These are phyloP conservation scores for Drosophila putrida DNA, from an alignment of 2,888 invertebrate species.

Conservation along the genomic window DNA sequence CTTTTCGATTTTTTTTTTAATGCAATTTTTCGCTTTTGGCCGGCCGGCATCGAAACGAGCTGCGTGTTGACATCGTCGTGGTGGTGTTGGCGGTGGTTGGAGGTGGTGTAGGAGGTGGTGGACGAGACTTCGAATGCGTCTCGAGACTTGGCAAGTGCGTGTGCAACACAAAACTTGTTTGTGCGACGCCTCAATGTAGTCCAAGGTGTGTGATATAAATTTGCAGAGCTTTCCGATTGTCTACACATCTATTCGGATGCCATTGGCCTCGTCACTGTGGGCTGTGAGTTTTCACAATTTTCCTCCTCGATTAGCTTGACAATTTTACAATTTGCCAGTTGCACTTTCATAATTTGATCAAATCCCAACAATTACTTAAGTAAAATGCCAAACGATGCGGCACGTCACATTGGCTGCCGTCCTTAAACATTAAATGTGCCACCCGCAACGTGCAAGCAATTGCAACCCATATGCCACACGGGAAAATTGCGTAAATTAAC, in stretches of 20 bases:
- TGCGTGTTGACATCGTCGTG: constrained; percentile 67
- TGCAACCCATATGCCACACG: constrained; percentile 38
- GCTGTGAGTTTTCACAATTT: constrained; percentile 53
- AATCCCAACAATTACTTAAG: constrained; percentile 29
- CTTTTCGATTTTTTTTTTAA: constrained; percentile 79
- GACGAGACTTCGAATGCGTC: constrained; percentile 42
- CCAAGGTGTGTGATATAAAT: constrained; percentile 79
- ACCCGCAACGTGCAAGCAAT: not conserved
- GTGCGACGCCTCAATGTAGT: constrained; percentile 72
- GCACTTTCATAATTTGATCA: constrained; percentile 45
- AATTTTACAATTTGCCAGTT: constrained; percentile 34
- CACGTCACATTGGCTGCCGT: constrained; percentile 18
- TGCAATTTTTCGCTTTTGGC: constrained; percentile 68
- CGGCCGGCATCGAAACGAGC: constrained; percentile 67
- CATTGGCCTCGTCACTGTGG: constrained; percentile 46
- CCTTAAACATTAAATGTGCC: not conserved
- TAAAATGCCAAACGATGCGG: not conserved
- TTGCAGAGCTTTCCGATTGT: constrained; percentile 46
- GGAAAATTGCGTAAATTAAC: constrained; percentile 76
- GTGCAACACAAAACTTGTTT: constrained; percentile 63
- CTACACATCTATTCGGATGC: constrained; percentile 34
- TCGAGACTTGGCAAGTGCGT: constrained; percentile 67
- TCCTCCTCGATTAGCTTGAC: constrained; percentile 41
- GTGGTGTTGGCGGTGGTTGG: constrained; percentile 4
- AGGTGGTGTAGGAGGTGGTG: constrained; percentile 2